Base-by-base conservation (phyloP, 2,113 vertebrate genomes). In the Odocoileus hemionus region DNA sequence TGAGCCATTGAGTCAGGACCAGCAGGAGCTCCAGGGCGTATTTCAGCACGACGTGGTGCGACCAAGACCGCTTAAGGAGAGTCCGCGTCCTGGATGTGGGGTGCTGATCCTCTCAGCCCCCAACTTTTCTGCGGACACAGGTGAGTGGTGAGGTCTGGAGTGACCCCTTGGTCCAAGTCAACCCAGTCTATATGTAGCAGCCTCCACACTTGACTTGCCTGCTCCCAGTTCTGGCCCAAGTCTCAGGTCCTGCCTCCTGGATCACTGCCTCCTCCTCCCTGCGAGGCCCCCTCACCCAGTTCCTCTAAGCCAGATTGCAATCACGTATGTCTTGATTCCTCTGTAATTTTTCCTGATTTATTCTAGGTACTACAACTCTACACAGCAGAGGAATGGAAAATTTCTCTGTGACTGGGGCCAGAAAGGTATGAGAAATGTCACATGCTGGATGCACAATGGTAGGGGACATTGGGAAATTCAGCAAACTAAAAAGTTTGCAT, bases 171-270 rank as follows among this genome's bases (percentile, higher is more conserved):
- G 74, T 26, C 60, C 43, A 11, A 82, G 11, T 26, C 79, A 70
- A 23, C 30, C 28, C n/a, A 0, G 47, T 28, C n/a, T 36, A 1
- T 14, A 16, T 2, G n/a, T 3, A 36, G 8, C 23, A 25, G 43
- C n/a, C 60, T 58, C 64, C 36, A 14, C 36, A 14, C 11, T 1
- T 52, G 84, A 88, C 26, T 52, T 33, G 17, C 52, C 80, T 39
- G 26, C 43, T 39, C 52, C 58, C 47, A 50, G 36, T 36, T 57
- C 83, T 25, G 12, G 54, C 30, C 70, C 67, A 19, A 21, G 11
- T 52, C n/a, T 50, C 39, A 16, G 7, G 39, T 7, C 25, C 36
- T 3, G 11, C 52, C 19, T 52, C 52, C 60, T 14, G 5, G 84
- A 26, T 33, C 9, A 12, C 84, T 52, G 57, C n/a, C 47, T 39